phyloP scores from a whole-genome alignment of 2,797 vertebrate genomes.

The Nannoperca australis region DNA sequence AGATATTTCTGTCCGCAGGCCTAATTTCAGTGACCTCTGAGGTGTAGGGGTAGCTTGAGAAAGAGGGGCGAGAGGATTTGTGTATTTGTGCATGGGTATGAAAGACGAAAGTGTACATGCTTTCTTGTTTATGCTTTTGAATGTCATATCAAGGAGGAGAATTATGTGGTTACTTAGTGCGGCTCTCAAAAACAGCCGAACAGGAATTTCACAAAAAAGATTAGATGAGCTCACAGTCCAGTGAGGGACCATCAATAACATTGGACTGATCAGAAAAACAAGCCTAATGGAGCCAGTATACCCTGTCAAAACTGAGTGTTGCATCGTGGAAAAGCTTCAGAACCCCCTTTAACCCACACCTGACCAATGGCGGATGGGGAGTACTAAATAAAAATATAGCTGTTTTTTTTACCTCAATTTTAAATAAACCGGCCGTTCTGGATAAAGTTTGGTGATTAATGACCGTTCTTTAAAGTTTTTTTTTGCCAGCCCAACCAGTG shows the following conservation, averaged over 20 bases:
- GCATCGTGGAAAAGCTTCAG: not conserved
- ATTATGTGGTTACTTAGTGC: conserved; percentile 12
- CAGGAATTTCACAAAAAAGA: conserved; percentile 22
- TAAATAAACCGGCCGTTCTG: conserved; percentile 31
- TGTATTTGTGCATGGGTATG: conserved; percentile 29
- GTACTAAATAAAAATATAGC: not conserved
- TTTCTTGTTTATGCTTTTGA: conserved; percentile 29
- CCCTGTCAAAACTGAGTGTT: not conserved
- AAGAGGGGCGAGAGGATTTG: conserved; percentile 9
- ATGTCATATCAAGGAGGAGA: conserved; percentile 48
- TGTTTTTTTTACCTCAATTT: not conserved
- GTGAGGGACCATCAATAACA: conserved; percentile 7
- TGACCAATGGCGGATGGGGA: not conserved
- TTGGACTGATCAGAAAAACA: conserved; percentile 21
- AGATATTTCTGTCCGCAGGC: conserved; percentile 68
- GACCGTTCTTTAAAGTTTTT: conserved; percentile 26
- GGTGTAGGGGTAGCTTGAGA: conserved; percentile 13
- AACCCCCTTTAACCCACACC: not conserved
- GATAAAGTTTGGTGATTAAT: conserved; percentile 32
- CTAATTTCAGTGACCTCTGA: conserved; percentile 66
- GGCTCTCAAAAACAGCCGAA: conserved; percentile 10
- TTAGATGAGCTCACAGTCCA: conserved; percentile 34
- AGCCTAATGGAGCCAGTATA: conserved; percentile 3
- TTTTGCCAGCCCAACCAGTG: not conserved
- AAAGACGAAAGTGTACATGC: conserved; percentile 19